A percentile compares a stretch with the other conserved stretches of the same genome.
Evolutionary conservation across 1,140 invertebrate genomes (phyloP).

Genomic region (Drosophila kohkoa): DNA sequence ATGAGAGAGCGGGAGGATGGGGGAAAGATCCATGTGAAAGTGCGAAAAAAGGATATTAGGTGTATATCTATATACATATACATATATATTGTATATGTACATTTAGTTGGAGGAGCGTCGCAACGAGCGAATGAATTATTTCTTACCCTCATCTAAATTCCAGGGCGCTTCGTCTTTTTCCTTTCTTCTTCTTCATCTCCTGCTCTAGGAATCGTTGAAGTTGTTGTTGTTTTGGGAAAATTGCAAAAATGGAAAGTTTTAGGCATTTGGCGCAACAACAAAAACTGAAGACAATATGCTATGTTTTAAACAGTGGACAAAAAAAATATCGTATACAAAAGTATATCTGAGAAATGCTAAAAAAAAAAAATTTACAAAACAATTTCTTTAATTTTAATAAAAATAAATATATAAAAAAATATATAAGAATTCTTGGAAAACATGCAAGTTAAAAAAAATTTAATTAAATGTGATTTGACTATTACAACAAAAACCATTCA

Average conservation of each 20-base stretch:
- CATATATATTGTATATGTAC: slow-evolving; percentile 5
- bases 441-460: no score
- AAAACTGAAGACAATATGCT: slow-evolving; percentile 3
- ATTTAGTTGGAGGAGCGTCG: slow-evolving; percentile 28
- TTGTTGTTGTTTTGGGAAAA: slow-evolving; percentile 38
- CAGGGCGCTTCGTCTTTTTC: slow-evolving; percentile 30
- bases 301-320: neutral
- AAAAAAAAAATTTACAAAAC: no score
- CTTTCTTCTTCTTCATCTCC: slow-evolving; percentile 7
- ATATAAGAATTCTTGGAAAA: no score
- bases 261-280: slow-evolving; percentile 34
- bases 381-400: neutral
- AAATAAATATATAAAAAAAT: no score
- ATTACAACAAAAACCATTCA: no score
- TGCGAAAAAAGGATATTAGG: slow-evolving; percentile 76
- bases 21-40: slow-evolving; percentile 38
- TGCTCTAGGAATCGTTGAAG: neutral
- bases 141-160: slow-evolving; percentile 71
- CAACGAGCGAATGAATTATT: slow-evolving; percentile 79
- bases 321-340: neutral
- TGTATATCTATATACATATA: slow-evolving; percentile 46
- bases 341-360: neutral
- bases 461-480: no score
- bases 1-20: slow-evolving; percentile 18
- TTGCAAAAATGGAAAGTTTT: slow-evolving; percentile 51